Evolutionary conservation across 2,888 invertebrate genomes (phyloP).

Genomic region (Timandra comae): DNA sequence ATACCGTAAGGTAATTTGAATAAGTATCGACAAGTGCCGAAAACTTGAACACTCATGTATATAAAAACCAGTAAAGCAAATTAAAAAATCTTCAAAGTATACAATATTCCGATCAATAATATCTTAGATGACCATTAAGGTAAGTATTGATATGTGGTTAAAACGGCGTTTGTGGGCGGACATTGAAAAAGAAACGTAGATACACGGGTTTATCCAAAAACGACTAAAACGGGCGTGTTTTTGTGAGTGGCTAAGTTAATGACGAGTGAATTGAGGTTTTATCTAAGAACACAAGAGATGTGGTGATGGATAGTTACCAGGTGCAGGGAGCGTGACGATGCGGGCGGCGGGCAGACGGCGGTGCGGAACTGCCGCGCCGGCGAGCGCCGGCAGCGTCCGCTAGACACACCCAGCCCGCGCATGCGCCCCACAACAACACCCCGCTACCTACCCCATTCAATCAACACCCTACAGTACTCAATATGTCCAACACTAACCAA

Average conservation of each 20-base stretch:
- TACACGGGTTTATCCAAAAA: slow-evolving; percentile 10
- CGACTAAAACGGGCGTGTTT: background rate
- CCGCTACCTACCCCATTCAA: slow-evolving; percentile 25
- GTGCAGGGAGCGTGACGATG: slow-evolving; percentile 19
- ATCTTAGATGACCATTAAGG: slow-evolving; percentile 15
- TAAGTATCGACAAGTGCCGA: too few relatives aligned
- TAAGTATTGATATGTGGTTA: slow-evolving; percentile 38
- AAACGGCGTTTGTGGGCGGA: slow-evolving; percentile 40
- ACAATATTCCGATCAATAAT: slow-evolving; percentile 11
- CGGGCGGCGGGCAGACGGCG: slow-evolving; percentile 35
- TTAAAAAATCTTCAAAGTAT: too few relatives aligned
- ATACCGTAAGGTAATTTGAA: too few relatives aligned
- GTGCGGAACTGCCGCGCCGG: slow-evolving; percentile 57
- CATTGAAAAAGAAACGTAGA: slow-evolving; percentile 44
- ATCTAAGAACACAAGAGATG: background rate
- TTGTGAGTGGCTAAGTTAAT: background rate
- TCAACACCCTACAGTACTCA: slow-evolving; percentile 25
- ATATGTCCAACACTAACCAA: too few relatives aligned
- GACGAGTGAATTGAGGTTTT: background rate
- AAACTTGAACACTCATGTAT: too few relatives aligned
- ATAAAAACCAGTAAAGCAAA: too few relatives aligned
- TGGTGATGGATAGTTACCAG: slow-evolving; percentile 19
- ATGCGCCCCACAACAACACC: slow-evolving; percentile 42
- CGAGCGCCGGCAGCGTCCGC: slow-evolving; percentile 43
- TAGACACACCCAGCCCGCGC: slow-evolving; percentile 69